These are phyloP conservation scores for Heterodera carotae DNA, from an alignment of 1,140 invertebrate species.

Conservation along the genomic window DNA sequence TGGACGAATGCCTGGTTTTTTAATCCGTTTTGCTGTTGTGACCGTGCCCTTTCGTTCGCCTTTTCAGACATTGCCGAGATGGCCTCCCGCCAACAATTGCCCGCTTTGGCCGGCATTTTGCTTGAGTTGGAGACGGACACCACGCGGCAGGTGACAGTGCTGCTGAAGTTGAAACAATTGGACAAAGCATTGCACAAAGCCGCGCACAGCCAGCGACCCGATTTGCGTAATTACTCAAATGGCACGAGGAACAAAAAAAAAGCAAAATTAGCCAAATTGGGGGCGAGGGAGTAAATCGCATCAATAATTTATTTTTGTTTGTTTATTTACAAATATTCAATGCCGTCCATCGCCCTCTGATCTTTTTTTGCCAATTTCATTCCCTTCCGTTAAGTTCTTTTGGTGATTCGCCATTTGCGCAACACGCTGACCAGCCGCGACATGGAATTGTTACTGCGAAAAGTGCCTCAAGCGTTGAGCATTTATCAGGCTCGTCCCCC, in stretches of 20 bases:
- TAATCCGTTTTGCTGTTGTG: no score
- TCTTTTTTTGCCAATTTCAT: conserved; percentile 1
- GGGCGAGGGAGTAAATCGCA: no score
- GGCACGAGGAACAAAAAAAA: no score
- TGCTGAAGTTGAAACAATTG: conserved; percentile 41
- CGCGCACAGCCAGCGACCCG: conserved; percentile 39
- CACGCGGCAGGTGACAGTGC: conserved; percentile 36
- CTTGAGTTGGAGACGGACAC: conserved; percentile 37
- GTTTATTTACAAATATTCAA: no score
- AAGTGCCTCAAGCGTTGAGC: conserved; percentile 37
- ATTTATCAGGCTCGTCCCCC: conserved; percentile 23
- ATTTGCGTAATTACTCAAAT: conserved; percentile 46
- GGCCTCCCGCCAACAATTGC: conserved; percentile 31
- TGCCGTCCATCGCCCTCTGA: neutral
- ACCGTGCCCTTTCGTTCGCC: no score
- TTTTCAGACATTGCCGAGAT: conserved; percentile 37
- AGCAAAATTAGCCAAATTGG: no score
- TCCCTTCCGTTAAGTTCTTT: conserved; percentile 35
- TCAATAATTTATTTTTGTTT: no score
- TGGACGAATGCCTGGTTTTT: no score
- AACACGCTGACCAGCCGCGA: conserved; percentile 17
- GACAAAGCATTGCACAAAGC: conserved; percentile 39
- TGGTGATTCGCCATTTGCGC: conserved; percentile 38
- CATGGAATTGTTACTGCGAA: conserved; percentile 42
- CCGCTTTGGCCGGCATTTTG: conserved; percentile 29